phyloP scores from a whole-genome alignment of 2,888 invertebrate genomes.

The Tiliacea citrago region DNA sequence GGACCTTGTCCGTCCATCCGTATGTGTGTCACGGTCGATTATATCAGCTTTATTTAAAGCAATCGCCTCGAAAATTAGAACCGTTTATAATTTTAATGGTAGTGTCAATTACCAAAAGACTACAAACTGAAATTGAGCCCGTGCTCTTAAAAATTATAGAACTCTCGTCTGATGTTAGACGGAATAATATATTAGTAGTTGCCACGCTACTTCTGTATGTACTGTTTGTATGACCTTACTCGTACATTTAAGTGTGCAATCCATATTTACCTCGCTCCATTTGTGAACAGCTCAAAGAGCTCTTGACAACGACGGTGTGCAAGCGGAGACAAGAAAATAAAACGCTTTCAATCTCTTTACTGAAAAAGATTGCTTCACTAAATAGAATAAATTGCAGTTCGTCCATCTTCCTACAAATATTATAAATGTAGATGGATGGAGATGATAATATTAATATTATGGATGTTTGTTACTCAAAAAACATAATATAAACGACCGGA shows the following conservation, averaged over 20 bases:
- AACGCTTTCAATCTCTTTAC: background rate
- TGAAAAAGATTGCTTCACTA: background rate
- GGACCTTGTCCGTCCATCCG: background rate
- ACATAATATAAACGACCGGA: too few species aligned
- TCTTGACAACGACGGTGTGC: background rate
- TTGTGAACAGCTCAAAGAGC: background rate
- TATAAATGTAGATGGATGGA: background rate
- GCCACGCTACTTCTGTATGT: background rate
- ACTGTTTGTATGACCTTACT: background rate
- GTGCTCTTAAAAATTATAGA: background rate
- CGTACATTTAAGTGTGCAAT: background rate
- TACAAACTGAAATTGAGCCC: background rate
- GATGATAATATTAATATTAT: too few species aligned
- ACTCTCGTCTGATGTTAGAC: background rate
- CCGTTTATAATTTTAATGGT: background rate
- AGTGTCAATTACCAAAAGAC: conserved; percentile 1
- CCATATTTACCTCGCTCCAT: background rate
- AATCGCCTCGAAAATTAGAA: conserved; percentile 7
- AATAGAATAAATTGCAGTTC: background rate
- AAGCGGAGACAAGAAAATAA: background rate
- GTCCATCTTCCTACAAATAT: background rate
- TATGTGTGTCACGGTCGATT: conserved; percentile 39
- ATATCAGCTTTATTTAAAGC: conserved; percentile 21
- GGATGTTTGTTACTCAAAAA: background rate
- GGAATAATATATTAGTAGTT: background rate